Conservation (phyloP, 53 echinoderm and acorn worm species). For the Stichopus horrens region DNA sequence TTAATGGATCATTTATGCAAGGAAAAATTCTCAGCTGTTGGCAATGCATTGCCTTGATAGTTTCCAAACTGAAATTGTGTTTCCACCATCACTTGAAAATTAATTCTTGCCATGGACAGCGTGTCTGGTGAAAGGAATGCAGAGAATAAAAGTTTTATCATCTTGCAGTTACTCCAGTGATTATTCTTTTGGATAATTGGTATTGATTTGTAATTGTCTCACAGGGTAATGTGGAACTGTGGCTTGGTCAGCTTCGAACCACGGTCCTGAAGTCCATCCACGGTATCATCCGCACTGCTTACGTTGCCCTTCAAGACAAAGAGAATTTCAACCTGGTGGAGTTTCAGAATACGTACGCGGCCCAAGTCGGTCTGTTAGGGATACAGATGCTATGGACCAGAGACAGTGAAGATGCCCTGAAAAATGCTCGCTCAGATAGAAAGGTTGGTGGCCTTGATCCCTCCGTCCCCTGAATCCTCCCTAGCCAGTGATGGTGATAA, state of each 20-base stretch:
- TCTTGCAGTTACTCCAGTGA: background rate
- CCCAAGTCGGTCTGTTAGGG: slow-evolving; percentile 91
- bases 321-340: slow-evolving; percentile 97
- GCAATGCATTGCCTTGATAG: no score
- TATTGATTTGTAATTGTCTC: background rate
- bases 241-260: slow-evolving; percentile 85
- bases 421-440: slow-evolving; percentile 86
- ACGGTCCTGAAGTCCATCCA: slow-evolving; percentile 85
- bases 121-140: background rate
- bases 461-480: no score
- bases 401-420: slow-evolving; percentile 93
- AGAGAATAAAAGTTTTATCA: background rate
- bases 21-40: no score
- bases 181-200: background rate
- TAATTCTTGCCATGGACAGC: background rate
- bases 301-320: slow-evolving; percentile 79
- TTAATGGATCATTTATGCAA: no score
- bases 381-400: slow-evolving; percentile 99
- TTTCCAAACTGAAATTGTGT: no score
- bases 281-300: slow-evolving; percentile 83
- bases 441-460: slow-evolving; percentile 59
- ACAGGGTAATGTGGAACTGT: slow-evolving; percentile 97
- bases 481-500: no score
- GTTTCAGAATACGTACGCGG: slow-evolving; percentile 92
- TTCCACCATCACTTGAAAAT: no score